phyloP scores from a whole-genome alignment of 2,888 invertebrate species.

The Ophraella communa region DNA sequence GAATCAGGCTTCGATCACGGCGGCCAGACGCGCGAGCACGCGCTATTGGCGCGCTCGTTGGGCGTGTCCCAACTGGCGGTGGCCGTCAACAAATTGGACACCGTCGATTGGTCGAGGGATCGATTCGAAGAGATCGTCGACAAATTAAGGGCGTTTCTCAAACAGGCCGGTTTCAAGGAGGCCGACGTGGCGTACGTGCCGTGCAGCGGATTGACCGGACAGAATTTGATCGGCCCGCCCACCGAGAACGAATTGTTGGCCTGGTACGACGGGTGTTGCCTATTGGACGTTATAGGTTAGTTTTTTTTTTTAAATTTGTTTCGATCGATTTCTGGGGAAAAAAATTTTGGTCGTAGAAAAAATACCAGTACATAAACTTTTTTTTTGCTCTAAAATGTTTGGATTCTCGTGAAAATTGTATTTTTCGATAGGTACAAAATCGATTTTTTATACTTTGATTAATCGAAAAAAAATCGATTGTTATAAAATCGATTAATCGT shows the following conservation, averaged over 20 bases:
- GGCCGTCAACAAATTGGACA: slow-evolving; percentile 97
- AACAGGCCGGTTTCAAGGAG: slow-evolving; percentile 91
- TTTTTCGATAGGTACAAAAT: too few species aligned
- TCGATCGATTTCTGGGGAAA: too few species aligned
- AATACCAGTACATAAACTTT: too few species aligned
- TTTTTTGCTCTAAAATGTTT: too few species aligned
- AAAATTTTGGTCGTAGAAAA: neutral
- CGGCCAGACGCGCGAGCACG: slow-evolving; percentile 98
- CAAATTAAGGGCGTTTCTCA: slow-evolving; percentile 82
- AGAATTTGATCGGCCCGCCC: slow-evolving; percentile 80
- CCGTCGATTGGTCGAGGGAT: slow-evolving; percentile 89
- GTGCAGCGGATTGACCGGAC: slow-evolving; percentile 95
- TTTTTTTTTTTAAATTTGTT: slow-evolving; percentile 11
- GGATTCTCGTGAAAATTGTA: too few species aligned
- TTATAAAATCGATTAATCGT: too few species aligned
- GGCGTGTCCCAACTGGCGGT: slow-evolving; percentile 95
- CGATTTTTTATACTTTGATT: too few species aligned
- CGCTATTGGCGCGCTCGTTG: slow-evolving; percentile 84
- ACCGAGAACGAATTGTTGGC: slow-evolving; percentile 68
- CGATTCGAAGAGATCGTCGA: slow-evolving; percentile 88
- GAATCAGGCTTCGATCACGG: slow-evolving; percentile 98
- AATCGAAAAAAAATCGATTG: too few species aligned
- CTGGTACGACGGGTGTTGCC: slow-evolving; percentile 86
- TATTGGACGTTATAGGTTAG: slow-evolving; percentile 86
- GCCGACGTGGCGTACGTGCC: slow-evolving; percentile 88